phyloP scores from a whole-genome alignment of 2,113 vertebrate genomes.

The Upupa epops region DNA sequence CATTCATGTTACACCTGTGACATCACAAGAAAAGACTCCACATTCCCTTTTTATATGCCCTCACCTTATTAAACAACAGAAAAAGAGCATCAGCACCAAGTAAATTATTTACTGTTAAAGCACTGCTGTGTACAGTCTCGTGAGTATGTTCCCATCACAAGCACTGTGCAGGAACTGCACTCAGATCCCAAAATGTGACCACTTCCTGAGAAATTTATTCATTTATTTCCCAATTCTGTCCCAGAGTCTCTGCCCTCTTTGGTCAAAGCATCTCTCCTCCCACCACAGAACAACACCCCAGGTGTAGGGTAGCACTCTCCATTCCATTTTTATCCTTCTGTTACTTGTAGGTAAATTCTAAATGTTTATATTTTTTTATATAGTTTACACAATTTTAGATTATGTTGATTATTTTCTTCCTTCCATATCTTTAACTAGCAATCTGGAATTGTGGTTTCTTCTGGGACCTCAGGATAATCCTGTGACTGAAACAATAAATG shows the following conservation, averaged over 20 bases:
- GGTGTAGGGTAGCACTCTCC: not conserved
- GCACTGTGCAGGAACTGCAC: not conserved
- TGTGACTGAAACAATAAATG: not conserved
- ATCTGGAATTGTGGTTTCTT: not conserved
- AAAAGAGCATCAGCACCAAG: fast-evolving
- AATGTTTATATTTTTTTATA: not conserved
- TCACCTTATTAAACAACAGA: not conserved
- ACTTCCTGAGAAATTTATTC: not conserved
- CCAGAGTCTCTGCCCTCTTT: not conserved
- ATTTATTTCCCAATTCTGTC: not conserved
- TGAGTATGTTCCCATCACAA: not conserved
- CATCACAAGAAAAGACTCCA: not conserved
- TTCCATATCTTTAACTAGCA: fast-evolving
- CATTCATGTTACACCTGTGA: not conserved
- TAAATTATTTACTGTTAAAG: not conserved
- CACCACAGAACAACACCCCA: too few species aligned
- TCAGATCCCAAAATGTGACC: not conserved
- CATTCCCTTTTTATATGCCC: not conserved
- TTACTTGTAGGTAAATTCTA: too few species aligned
- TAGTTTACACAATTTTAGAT: not conserved
- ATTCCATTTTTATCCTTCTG: not conserved
- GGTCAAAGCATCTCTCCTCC: not conserved
- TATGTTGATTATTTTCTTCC: too few species aligned
- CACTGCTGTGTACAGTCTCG: fast-evolving
- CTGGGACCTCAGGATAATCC: not conserved